These are phyloP conservation scores for Spinus olivaceus DNA, from an alignment of 2,797 vertebrate species.

Conservation along the genomic window DNA sequence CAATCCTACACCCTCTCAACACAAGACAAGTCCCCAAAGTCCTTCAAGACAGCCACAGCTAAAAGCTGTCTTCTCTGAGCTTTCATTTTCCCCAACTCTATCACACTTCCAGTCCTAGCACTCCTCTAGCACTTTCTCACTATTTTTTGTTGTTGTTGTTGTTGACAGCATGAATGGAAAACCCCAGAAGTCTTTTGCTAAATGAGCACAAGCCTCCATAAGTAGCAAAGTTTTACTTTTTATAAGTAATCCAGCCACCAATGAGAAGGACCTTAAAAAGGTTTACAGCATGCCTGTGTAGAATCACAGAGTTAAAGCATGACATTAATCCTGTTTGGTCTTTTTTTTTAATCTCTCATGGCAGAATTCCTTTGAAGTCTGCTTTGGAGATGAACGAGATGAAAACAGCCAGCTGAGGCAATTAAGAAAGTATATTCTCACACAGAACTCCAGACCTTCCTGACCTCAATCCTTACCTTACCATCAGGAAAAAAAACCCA, in stretches of 20 bases:
- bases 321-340: slow-evolving; percentile 39
- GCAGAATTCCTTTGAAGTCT: slow-evolving; percentile 47
- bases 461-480: not conserved
- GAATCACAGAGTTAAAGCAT: not conserved
- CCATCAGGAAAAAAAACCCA: not conserved
- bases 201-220: not conserved
- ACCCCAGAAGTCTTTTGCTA: not conserved
- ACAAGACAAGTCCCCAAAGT: not conserved
- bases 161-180: not conserved
- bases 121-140: not conserved
- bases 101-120: not conserved
- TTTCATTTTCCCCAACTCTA: not conserved
- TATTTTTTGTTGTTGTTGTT: not conserved
- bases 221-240: not conserved
- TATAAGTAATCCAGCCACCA: not conserved
- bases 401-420: slow-evolving; percentile 20
- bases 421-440: slow-evolving; percentile 17
- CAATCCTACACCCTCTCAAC: not conserved
- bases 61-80: not conserved
- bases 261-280: not conserved
- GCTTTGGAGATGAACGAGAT: slow-evolving; percentile 13
- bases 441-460: not conserved
- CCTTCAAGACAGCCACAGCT: not conserved
- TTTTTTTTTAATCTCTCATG: slow-evolving; percentile 17
- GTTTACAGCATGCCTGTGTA: not conserved